Evolutionary conservation across 2,113 vertebrate species (phyloP).

Genomic region (Neodon shergylaensis): DNA sequence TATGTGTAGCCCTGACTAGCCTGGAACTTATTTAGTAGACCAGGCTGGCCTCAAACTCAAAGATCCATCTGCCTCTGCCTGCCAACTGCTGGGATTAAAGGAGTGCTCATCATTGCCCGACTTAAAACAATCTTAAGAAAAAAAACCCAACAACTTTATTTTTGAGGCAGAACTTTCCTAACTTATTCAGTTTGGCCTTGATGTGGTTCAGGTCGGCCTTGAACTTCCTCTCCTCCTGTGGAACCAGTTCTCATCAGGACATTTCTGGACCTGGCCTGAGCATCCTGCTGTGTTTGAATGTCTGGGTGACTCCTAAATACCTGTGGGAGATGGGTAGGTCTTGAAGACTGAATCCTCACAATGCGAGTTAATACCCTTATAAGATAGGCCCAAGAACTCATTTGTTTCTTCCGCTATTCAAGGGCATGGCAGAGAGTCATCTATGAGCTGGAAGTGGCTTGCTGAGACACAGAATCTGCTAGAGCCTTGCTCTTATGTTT

Average conservation of each 20-base stretch:
- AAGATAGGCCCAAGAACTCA: background rate
- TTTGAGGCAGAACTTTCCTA: background rate
- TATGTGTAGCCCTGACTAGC: background rate
- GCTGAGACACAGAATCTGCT: background rate
- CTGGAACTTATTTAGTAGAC: background rate
- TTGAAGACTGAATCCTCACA: background rate
- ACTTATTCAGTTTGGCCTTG: background rate
- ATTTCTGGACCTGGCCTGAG: background rate
- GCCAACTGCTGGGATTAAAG: background rate
- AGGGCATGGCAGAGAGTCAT: too few species aligned
- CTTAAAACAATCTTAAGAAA: background rate
- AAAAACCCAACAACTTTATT: background rate
- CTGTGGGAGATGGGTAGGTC: background rate
- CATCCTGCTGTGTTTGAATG: background rate
- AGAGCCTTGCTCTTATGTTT: background rate
- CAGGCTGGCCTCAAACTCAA: background rate
- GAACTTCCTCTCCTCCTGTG: background rate
- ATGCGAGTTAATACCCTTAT: background rate
- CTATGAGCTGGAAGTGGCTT: background rate
- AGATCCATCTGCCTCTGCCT: background rate
- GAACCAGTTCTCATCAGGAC: background rate
- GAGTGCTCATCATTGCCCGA: background rate
- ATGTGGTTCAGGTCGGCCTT: background rate
- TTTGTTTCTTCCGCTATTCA: background rate
- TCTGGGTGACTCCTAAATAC: background rate